Evolutionary conservation across 2,888 invertebrate species (phyloP), one percentile per base, ranked within the genome.

Genomic region (Athalia circularis): DNA sequence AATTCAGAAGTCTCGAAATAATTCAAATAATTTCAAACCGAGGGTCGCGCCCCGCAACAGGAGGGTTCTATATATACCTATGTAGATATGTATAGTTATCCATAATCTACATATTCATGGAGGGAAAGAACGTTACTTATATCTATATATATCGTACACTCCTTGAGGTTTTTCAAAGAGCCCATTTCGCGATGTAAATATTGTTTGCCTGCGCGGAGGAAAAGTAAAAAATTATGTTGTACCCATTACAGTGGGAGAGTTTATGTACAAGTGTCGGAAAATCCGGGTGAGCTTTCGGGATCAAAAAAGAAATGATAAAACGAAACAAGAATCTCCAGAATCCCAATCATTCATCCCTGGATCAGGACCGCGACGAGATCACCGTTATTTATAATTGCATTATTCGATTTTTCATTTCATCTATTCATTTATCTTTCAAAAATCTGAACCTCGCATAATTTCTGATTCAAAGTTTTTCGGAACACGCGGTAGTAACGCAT

Each of bases 121-220:
- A 29, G 79, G 81, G 79, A 68, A 61, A 78, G 29, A 61, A 64
- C 77, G 79, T 79, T 77, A 74, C 77, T 81, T 83, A 29, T 29
- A 29, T 29, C 29, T 29, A 29, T 29, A 29, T 29, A 29, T 29
- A 29, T 29, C 29, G 29, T 83, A 83, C 84, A 85, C 84, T 85
- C 85, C 76, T 83, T 82, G 82, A 82, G 84, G 85, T 86, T 86
- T 87, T 86, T 84, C 84, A 83, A 83, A 88, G 86, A 62, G 50
- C 86, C 87, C 86, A 88, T 88, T 89, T 88, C 86, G 80, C 85
- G 80, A 89, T 88, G 88, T 88, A 89, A 89, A 89, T 89, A 85
- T 83, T 87, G 86, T 89, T 89, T 88, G 86, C 29, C 29, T 29
- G 29, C 29, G 29, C 86, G 84, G 80, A 81, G 79, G 62, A 52